These are phyloP conservation scores for Pteropus alecto DNA, from an alignment of 2,113 vertebrate genomes.

Conservation along the genomic window DNA sequence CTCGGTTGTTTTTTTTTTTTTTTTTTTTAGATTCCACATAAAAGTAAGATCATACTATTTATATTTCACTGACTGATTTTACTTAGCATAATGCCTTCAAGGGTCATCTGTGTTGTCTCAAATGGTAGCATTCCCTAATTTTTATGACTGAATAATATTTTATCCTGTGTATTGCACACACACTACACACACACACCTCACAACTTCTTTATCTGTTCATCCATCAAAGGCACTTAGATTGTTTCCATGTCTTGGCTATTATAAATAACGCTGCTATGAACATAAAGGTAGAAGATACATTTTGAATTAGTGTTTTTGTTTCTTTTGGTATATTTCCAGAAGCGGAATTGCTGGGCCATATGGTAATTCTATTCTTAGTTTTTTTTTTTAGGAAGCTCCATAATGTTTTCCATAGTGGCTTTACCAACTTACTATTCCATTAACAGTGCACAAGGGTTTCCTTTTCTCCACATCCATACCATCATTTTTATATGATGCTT, in stretches of 20 bases:
- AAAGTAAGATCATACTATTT: background rate
- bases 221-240: background rate
- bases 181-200: background rate
- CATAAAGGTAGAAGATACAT: background rate
- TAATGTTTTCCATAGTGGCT: no score
- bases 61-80: background rate
- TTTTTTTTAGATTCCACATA: no score
- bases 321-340: background rate
- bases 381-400: no score
- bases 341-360: background rate
- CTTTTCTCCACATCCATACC: no score
- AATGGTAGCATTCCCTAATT: background rate
- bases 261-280: background rate
- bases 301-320: background rate
- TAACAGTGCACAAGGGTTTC: no score
- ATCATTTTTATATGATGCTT: background rate
- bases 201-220: background rate
- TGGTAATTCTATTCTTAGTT: no score
- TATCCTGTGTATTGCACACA: background rate
- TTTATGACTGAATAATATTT: background rate
- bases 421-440: no score
- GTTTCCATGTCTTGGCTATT: background rate
- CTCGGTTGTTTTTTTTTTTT: no score
- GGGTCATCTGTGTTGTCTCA: background rate
- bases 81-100: background rate